Conservation (phyloP, 2,797 vertebrate genomes). For the Hapalemur alaotrensis region DNA sequence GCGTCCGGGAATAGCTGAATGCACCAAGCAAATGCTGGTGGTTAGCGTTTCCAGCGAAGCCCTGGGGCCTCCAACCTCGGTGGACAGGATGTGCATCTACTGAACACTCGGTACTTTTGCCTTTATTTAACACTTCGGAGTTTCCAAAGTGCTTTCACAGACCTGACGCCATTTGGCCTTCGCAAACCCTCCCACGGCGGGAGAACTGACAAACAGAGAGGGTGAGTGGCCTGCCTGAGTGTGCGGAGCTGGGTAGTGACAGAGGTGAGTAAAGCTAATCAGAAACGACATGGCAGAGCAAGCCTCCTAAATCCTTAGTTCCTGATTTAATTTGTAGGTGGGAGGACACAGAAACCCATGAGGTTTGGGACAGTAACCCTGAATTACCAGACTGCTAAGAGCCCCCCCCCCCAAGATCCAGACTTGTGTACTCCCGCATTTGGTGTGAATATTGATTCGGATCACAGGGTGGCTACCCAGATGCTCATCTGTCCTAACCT, state of each 20-base stretch:
- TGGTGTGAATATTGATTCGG: no score
- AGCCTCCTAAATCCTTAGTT: no score
- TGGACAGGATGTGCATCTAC: neutral
- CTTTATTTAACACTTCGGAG: neutral
- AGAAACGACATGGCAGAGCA: neutral
- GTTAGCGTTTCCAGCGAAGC: neutral
- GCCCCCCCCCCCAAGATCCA: no score
- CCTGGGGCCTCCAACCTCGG: neutral
- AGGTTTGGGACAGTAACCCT: no score
- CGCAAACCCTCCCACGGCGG: neutral
- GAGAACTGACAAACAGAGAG: neutral
- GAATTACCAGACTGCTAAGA: no score
- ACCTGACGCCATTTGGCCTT: neutral
- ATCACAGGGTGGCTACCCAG: no score
- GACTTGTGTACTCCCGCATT: no score
- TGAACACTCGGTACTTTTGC: neutral
- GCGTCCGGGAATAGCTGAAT: neutral
- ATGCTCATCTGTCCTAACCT: no score
- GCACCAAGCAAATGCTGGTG: neutral
- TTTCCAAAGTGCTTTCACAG: neutral
- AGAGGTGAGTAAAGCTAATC: neutral
- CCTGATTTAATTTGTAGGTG: no score
- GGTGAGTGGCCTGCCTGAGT: neutral
- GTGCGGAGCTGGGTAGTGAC: neutral
- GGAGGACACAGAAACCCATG: no score